A percentile compares a stretch with the other conserved stretches of the same genome.
These are phyloP conservation scores for Emydoidea blandingii DNA, from an alignment of 2,797 vertebrate genomes.

Conservation along the genomic window DNA sequence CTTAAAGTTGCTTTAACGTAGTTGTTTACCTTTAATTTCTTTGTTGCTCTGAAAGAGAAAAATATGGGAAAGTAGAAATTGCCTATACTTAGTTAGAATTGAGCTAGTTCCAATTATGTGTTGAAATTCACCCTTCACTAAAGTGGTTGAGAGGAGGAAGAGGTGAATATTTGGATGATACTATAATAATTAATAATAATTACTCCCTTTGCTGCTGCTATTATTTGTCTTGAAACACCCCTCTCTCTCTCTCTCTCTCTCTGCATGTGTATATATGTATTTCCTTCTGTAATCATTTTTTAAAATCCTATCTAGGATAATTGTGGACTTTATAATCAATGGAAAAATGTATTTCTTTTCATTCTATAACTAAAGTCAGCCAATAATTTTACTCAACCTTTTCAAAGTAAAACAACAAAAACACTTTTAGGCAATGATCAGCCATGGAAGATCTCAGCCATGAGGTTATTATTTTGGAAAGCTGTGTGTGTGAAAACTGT, in stretches of 20 bases:
- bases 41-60: background rate
- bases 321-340: background rate
- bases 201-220: background rate
- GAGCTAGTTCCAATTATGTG: background rate
- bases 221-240: background rate
- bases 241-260: background rate
- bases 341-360: background rate
- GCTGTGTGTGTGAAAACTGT: background rate
- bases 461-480: background rate
- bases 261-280: background rate
- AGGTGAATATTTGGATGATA: background rate
- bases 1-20: background rate
- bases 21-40: background rate
- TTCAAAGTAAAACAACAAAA: background rate
- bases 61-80: background rate
- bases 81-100: background rate
- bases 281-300: background rate
- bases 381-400: background rate
- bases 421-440: background rate
- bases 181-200: background rate
- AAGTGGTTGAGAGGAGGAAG: accelerated
- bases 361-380: background rate
- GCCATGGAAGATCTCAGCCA: background rate
- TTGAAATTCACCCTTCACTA: background rate
- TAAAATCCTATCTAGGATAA: background rate